Evolutionary conservation across 2,888 invertebrate species (phyloP), one percentile per base, ranked within the genome.

Genomic region (Caenorhabditis becei): DNA sequence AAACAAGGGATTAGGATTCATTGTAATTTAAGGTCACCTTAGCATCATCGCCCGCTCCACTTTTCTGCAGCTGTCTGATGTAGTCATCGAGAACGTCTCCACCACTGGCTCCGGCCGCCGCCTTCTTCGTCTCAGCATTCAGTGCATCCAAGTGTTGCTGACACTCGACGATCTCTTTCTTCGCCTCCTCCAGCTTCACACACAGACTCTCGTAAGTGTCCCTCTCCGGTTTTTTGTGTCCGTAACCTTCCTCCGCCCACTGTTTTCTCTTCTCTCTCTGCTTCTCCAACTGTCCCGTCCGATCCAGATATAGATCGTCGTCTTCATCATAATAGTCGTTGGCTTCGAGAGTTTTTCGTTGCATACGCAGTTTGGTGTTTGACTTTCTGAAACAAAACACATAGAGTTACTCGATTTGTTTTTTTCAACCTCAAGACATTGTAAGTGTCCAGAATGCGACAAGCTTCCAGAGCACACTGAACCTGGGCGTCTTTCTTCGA

Each of bases 321-420:
- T 99, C 97, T 0, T 96, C 96, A 87, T 96, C 95, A 91, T 96
- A 96, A 91, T 94, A 96, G 92, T 97, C 97, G 89, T 97, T 95
- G 2, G 88, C 90, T 58, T 86, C 86, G 37, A 88, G 74, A 7
- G 84, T 84, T 49, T 85, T 82, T 20, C 77, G 70, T 47, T 83
- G 72, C 77, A 83, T 75, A 35, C 83, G 77, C 10, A 77, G 62
- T 59, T 77, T 77, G 3, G 83, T 72, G 53, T 78, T 82, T 3
- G 80, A 63, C 44, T 77, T 72, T 49, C 85, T 81, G 54, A 51
- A 79, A n/a, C n/a, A n/a, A n/a, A n/a, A n/a, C n/a, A n/a, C n/a
- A n/a, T n/a, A n/a, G n/a, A n/a, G n/a, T n/a, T n/a, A 8, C 35
- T 35, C 35, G 10, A 35, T 10, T 35, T 5, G 7, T 35, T 35